Base-by-base conservation (phyloP, 2,888 invertebrate species). In the Chorisops tibialis region DNA sequence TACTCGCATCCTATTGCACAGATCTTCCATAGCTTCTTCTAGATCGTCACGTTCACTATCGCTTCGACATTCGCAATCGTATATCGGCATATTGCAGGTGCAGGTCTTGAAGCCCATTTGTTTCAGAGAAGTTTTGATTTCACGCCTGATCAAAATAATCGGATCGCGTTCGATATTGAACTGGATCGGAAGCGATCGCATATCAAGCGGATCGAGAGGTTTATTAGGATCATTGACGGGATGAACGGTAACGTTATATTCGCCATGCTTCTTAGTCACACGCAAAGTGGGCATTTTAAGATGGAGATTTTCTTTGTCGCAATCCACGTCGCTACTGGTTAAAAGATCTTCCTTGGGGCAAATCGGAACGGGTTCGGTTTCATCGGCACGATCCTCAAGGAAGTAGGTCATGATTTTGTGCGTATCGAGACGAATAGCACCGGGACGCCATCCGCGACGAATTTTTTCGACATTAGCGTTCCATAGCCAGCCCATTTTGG, bases 401-500 rank as follows among this genome's bases (percentile, higher is more conserved):
- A 76, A 77, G 67, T 74, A 75, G 49, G 67, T 67, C 77, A 78
- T 77, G 7, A 77, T 68, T 18, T 70, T 70, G 38, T 75, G 74
- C 38, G 76, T 76, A 2, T 75, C 70, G 4, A 73, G 74, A 0
- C 74, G 70, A 47, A 78, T 75, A 16, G 75, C 71, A 0, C 78
- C 78, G 0, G 78, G 78, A 2, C 71, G 72, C 77, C 77, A 78
- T 1, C 76, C 76, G 0, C 70, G 70, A 0, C 67, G 65, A 22
- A 66, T 58, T 2, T 70, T 73, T n/a, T 67, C 51, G 0, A 71
- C 71, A 51, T 71, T 64, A 1, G 70, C 65, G 9, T 73, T 85
- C 87, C 87, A 88, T 24, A 85, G 71, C 87, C 87, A 88, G 0
- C 87, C 87, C 87, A 87, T 87, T 47, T 80, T 75, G 0, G 79